Evolutionary conservation across 1,140 invertebrate genomes (phyloP), one percentile per base, ranked within the genome.

Genomic region (Holotrichia oblita): DNA sequence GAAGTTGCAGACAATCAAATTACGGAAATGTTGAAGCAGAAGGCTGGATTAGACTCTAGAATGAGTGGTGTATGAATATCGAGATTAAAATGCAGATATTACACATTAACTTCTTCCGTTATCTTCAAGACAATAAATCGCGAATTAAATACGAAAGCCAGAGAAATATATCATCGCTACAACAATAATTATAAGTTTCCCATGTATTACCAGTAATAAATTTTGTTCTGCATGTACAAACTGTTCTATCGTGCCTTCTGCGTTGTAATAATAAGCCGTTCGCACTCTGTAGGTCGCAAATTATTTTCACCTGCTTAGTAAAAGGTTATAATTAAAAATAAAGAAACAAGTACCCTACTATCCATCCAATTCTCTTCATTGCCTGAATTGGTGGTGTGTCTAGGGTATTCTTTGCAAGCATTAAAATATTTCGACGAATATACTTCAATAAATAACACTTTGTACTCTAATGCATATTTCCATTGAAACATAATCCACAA

Each of bases 121-220:
- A 78, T 78, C 77, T 78, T 40, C 20, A 73, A 59, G 22, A 78
- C 77, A 78, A 78, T 78, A 78, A 78, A 78, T 78, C 77, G 48
- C 69, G 61, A 78, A 78, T 73, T 73, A 55, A 55, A 44, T 40
- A 74, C 73, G 64, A 78, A 73, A 78, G 69, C 40, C 24, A 59
- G 72, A 73, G 77, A 78, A 78, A 78, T 78, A 78, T 78, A 78
- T 78, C 77, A 78, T 64, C 77, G 77, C 77, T 73, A 73, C 73
- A 78, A 73, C 77, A 78, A 78, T 78, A 78, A 78, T 78, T 78
- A 78, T 78, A 78, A 78, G 64, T 73, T 73, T 78, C 77, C 64
- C 61, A 78, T 78, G 77, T 73, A 78, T 78, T 78, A 44, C 41
- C 17, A 24, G 72, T 73, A 74, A 74, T 74, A 74, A 74, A 74